Evolutionary conservation across 37 sponge, comb jelly and placozoan genomes (phyloP), one percentile per base, ranked within the genome.

Genomic region (Corticium candelabrum): DNA sequence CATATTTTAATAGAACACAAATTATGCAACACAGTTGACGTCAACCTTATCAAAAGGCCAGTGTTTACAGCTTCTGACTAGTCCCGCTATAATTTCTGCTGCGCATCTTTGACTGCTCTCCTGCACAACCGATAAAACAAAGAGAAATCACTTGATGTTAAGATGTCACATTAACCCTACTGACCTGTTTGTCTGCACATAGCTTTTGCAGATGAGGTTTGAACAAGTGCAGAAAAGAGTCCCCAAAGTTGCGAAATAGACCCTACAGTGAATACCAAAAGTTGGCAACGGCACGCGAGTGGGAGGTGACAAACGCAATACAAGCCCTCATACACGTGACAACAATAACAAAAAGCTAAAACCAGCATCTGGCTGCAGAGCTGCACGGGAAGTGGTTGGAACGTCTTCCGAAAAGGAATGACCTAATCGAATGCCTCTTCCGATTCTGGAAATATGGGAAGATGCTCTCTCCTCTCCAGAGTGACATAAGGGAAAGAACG

Each of bases 51-150:
- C 77, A 84, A 75, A 88, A 62, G 81, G 69, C 95, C 95, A 94
- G 67, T 88, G 85, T 50, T 88, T 90, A 74, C 86, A 90, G 0
- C 91, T 87, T 29, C 89, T 68, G 21, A 90, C 77, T 3, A 94
- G 35, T 31, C 87, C 88, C 31, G 88, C 74, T 29, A 90, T 81
- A 35, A 94, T 84, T 56, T 94, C 95, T 35, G 77, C 76, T 2
- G 91, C 91, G 82, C 89, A 94, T 34, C 91, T 62, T 68, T 94
- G 95, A 21, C 82, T 81, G 40, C 83, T 90, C 40, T 93, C 94
- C 87, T 90, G 40, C 0, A 43, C 0, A 76, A n/a, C n/a, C 35
- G 41, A 82, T 27, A 43, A 39, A 35, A 78, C 33, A 68, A 78
- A 68, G 79, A 3, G 3, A 67, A 11, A 30, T 50, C 62, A 11